These are phyloP conservation scores for Saguinus midas DNA, from an alignment of 2,113 vertebrate genomes.

Conservation along the genomic window DNA sequence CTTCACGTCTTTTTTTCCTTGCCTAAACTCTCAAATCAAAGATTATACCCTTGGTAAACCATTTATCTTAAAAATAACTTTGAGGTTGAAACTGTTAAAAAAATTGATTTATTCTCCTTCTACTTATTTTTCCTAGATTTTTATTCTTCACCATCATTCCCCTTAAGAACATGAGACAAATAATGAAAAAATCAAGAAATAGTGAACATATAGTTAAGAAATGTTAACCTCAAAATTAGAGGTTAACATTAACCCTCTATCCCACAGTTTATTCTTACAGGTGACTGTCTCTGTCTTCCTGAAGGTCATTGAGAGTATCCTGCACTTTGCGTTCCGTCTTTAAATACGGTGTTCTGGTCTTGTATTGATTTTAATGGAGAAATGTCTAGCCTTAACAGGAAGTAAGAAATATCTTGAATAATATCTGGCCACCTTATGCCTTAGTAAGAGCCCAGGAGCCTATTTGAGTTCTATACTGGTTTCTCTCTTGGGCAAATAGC, in stretches of 20 bases:
- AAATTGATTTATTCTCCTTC: constrained; percentile 69
- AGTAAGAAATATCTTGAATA: not conserved
- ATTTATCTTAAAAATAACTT: constrained; percentile 80
- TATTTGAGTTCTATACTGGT: not conserved
- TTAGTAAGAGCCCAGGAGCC: not conserved
- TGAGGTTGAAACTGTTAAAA: constrained; percentile 76
- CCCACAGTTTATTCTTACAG: not conserved
- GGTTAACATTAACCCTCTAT: not conserved
- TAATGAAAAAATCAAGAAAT: constrained; percentile 62
- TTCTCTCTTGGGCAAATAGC: not conserved
- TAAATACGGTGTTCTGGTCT: not conserved
- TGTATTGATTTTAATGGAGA: not conserved
- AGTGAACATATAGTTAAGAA: constrained; percentile 28
- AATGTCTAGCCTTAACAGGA: not conserved
- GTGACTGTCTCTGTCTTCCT: not conserved
- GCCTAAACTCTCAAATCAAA: not conserved
- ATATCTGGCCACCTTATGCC: not conserved
- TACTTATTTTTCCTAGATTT: constrained; percentile 55
- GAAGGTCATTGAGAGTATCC: not conserved
- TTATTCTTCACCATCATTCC: constrained; percentile 69
- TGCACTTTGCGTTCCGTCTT: not conserved
- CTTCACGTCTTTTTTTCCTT: not conserved
- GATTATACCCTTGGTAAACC: constrained; percentile 62
- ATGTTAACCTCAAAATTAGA: not conserved
- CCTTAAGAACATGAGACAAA: constrained; percentile 64